phyloP scores from a whole-genome alignment of 1,140 invertebrate genomes.

The Liolophura sinensis region DNA sequence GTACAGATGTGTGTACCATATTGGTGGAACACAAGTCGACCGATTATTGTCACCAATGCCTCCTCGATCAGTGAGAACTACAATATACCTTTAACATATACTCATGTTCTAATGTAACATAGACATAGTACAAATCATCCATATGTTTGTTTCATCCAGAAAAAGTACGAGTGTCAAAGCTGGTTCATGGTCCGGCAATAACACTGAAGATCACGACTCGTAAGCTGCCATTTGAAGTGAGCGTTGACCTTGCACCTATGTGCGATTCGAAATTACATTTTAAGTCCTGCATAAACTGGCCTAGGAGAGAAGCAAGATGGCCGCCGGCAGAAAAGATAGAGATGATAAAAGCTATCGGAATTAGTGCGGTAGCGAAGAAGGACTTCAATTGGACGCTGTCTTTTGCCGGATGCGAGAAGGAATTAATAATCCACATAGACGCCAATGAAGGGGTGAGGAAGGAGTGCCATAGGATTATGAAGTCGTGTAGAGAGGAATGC shows the following conservation, averaged over 20 bases:
- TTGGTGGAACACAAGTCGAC: too few species aligned
- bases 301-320: not conserved
- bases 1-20: too few species aligned
- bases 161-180: too few species aligned
- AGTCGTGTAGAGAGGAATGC: not conserved
- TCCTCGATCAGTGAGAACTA: too few species aligned
- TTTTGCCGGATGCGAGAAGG: slow-evolving; percentile 10
- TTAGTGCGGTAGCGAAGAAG: slow-evolving; percentile 8
- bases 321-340: slow-evolving; percentile 2
- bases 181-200: too few species aligned
- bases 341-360: not conserved
- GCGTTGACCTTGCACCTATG: slow-evolving; percentile 7
- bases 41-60: too few species aligned
- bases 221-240: not conserved
- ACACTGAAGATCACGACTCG: not conserved
- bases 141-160: too few species aligned
- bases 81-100: too few species aligned
- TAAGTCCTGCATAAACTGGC: slow-evolving; percentile 1
- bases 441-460: not conserved
- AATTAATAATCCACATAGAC: slow-evolving; percentile 5
- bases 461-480: slow-evolving; percentile 12
- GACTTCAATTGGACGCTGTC: slow-evolving; percentile 10
- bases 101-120: too few species aligned
- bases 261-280: slow-evolving; percentile 4
- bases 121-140: too few species aligned